A percentile compares a stretch with the other conserved stretches of the same genome.
Conservation (phyloP, 2,797 vertebrate species). For the Spheniscus humboldti region DNA sequence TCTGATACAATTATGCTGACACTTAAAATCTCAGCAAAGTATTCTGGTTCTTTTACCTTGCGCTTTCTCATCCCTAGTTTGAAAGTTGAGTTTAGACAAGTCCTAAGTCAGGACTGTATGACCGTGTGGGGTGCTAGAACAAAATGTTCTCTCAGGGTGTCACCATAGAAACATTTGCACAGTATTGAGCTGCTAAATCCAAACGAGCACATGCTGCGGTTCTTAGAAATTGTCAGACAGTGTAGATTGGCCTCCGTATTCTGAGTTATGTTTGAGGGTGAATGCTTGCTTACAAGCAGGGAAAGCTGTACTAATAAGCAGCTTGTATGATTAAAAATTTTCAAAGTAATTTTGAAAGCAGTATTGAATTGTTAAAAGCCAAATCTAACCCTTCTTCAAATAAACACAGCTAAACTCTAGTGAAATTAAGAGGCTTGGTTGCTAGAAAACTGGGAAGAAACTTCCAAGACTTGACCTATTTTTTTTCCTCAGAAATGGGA, state of each 20-base stretch:
- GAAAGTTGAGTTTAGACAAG: not conserved
- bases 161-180: slow-evolving; percentile 15
- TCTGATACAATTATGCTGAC: not conserved
- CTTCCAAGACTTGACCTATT: not conserved
- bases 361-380: not conserved
- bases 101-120: not conserved
- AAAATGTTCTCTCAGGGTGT: not conserved
- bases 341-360: not conserved
- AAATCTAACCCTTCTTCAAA: not conserved
- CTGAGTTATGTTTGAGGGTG: not conserved
- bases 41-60: not conserved
- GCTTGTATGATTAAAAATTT: not conserved
- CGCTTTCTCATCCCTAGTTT: not conserved
- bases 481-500: not conserved
- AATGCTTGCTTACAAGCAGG: not conserved
- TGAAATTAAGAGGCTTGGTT: not conserved
- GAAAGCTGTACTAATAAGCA: not conserved
- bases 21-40: not conserved
- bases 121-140: not conserved
- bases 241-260: not conserved
- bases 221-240: not conserved
- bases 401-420: not conserved
- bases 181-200: not conserved
- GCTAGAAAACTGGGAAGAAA: not conserved
- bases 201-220: not conserved